Evolutionary conservation across 1,140 invertebrate genomes (phyloP), one percentile per base, ranked within the genome.

Genomic region (Hydropsyche tenuis): DNA sequence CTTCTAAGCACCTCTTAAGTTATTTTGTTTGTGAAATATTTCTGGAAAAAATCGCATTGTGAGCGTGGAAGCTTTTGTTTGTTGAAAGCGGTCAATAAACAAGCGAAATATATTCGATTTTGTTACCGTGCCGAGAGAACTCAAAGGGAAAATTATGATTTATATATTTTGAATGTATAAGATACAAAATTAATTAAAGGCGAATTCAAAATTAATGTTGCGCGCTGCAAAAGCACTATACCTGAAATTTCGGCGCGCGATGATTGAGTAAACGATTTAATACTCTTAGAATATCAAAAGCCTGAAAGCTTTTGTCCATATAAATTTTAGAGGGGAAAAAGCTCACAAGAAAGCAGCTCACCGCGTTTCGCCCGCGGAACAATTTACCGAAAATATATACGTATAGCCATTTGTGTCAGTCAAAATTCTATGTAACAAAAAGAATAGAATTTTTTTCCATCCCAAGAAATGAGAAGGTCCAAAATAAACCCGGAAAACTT

Each of bases 181-280:
- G 16, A 48, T 60, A 60, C 23, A 60, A 60, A 60, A 60, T 60
- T 60, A 60, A 60, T 60, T 60, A 60, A 60, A 60, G 56, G 56
- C 22, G 23, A 60, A 60, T 60, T 60, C 56, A 60, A 60, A 60
- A 60, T 60, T 60, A 25, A 60, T 60, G 56, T 60, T 60, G 23
- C 56, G 56, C 56, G 18, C 20, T 60, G 56, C 30, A 37, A 25
- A 60, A 60, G 56, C 20, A 60, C 22, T 27, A 60, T 60, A 60
- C 56, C 56, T 60, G 56, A 60, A 60, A 60, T 60, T 60, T 60
- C 56, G 22, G 56, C 56, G 56, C 23, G 22, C 18, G 56, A 60
- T 60, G 56, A 60, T 60, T 60, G 56, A 60, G 56, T 60, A 60
- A 60, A 60, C 56, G 56, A 60, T 60, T 60, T 60, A 60, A 60